Percentiles rank a stretch among this genome's conserved stretches.
phyloP scores from a whole-genome alignment of 2,888 invertebrate genomes.

The Parnassius glacialis region DNA sequence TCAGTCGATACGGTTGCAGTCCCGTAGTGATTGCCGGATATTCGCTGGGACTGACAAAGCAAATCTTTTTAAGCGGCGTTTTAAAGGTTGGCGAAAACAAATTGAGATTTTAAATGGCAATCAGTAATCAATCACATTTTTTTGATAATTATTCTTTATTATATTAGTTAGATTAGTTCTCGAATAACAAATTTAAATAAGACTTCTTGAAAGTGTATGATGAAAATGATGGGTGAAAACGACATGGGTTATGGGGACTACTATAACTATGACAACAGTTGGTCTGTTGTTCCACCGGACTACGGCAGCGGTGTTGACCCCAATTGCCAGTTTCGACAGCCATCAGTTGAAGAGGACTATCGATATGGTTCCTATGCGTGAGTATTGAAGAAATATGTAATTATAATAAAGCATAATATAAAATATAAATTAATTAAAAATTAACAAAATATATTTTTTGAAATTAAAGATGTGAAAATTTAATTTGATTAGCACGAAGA shows the following conservation, averaged over 20 bases:
- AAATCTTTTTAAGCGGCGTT: slow-evolving; percentile 33
- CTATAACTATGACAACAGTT: slow-evolving; percentile 82
- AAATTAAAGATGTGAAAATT: too few relatives aligned
- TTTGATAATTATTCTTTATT: slow-evolving; percentile 26
- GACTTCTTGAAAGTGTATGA: slow-evolving; percentile 47
- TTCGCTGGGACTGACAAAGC: slow-evolving; percentile 12
- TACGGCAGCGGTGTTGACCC: slow-evolving; percentile 82
- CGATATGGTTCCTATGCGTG: slow-evolving; percentile 82
- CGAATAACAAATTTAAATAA: slow-evolving; percentile 23
- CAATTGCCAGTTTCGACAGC: slow-evolving; percentile 59
- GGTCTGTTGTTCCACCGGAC: slow-evolving; percentile 87
- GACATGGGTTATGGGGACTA: slow-evolving; percentile 81
- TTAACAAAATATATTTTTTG: too few relatives aligned
- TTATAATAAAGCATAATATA: not conserved
- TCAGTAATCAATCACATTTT: slow-evolving; percentile 28
- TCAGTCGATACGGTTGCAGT: slow-evolving; percentile 69
- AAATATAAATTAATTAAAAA: not conserved
- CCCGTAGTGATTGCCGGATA: slow-evolving; percentile 35
- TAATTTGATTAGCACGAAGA: too few relatives aligned
- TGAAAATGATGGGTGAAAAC: slow-evolving; percentile 81
- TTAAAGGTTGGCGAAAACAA: slow-evolving; percentile 44
- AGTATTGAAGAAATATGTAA: slow-evolving; percentile 50
- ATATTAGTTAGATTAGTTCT: slow-evolving; percentile 31
- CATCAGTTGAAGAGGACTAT: slow-evolving; percentile 83
- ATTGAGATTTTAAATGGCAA: slow-evolving; percentile 32